Conservation (phyloP, 2,888 invertebrate genomes). For the Trichopoda pennipes region DNA sequence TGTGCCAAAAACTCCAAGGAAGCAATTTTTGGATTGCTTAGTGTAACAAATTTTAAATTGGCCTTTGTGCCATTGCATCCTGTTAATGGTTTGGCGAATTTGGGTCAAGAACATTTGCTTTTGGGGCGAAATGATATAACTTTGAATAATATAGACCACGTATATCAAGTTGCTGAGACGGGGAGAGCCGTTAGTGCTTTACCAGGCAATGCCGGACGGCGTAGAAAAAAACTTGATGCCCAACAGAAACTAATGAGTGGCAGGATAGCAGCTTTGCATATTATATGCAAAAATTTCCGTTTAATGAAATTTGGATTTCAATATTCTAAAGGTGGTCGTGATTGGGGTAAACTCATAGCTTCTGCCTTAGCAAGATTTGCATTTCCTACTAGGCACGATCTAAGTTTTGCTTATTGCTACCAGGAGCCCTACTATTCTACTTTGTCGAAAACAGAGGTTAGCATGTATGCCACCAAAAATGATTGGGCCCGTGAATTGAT, state of each 20-base stretch:
- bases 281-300: constrained; percentile 87
- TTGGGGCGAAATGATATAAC: constrained; percentile 80
- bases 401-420: constrained; percentile 92
- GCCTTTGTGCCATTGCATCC: constrained; percentile 87
- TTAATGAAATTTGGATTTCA: constrained; percentile 93
- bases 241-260: constrained; percentile 79
- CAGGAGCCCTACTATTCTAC: constrained; percentile 78
- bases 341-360: constrained; percentile 89
- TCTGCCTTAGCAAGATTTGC: constrained; percentile 93
- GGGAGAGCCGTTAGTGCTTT: constrained; percentile 75
- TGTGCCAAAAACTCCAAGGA: constrained; percentile 82
- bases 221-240: constrained; percentile 78
- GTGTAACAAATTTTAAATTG: constrained; percentile 95
- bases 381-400: constrained; percentile 91
- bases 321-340: constrained; percentile 85
- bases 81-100: constrained; percentile 39
- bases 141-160: constrained; percentile 80
- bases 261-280: constrained; percentile 79
- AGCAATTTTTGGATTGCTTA: constrained; percentile 90
- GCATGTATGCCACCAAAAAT: constrained; percentile 79
- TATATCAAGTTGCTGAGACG: constrained; percentile 78
- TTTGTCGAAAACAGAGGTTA: constrained; percentile 74
- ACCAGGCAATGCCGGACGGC: constrained; percentile 73
- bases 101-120: constrained; percentile 78
- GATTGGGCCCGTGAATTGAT: constrained; percentile 80